phyloP scores from a whole-genome alignment of 2,113 vertebrate genomes.

The Indri indri region DNA sequence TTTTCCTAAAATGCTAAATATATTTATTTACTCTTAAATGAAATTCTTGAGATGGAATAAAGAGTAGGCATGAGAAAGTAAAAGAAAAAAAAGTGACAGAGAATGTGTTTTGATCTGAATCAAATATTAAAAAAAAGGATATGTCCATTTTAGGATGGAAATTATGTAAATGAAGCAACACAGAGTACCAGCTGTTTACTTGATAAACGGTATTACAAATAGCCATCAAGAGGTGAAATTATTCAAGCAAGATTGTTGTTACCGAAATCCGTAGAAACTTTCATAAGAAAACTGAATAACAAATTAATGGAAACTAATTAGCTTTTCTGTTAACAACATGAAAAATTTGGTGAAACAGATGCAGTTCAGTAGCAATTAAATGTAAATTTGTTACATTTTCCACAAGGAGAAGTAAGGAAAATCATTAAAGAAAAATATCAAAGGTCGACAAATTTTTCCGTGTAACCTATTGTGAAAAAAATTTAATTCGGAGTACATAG shows the following conservation, averaged over 20 bases:
- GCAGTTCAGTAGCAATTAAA: not conserved
- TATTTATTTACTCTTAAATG: not conserved
- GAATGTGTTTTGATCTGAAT: not conserved
- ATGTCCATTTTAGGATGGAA: not conserved
- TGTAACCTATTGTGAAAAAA: constrained; percentile 64
- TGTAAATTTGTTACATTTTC: constrained; percentile 33
- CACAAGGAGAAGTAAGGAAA: not conserved
- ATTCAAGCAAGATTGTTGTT: not conserved
- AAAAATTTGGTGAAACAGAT: constrained; percentile 1
- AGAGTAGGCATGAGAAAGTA: not conserved
- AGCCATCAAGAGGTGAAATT: not conserved
- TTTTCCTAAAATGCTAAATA: constrained; percentile 6
- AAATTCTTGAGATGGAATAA: constrained; percentile 23
- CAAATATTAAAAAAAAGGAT: not conserved
- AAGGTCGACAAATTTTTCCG: not conserved
- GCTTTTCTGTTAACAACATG: not conserved
- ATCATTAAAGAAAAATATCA: constrained; percentile 1
- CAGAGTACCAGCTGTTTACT: not conserved
- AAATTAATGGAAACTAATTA: constrained; percentile 12
- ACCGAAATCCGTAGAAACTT: not conserved
- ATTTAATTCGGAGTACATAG: constrained; percentile 64
- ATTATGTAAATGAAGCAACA: not conserved
- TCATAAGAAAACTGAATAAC: not conserved
- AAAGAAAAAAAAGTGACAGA: not conserved
- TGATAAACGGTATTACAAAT: not conserved